A percentile compares a stretch with the other conserved stretches of the same genome.
phyloP scores from a whole-genome alignment of 2,797 vertebrate species.

The Gallinago nigripennis region DNA sequence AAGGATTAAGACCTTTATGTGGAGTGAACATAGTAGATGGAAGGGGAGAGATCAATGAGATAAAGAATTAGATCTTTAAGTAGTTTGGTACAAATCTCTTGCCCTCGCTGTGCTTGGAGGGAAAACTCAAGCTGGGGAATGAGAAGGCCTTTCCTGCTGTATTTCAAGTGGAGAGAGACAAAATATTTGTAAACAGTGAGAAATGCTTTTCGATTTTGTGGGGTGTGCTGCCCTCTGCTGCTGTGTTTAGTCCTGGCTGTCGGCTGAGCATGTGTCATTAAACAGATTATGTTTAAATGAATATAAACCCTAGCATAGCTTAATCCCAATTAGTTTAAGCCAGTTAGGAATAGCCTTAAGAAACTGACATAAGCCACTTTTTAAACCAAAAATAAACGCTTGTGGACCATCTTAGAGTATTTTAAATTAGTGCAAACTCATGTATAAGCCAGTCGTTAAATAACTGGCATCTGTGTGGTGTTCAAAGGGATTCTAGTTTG shows the following conservation, averaged over 20 bases:
- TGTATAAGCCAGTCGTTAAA: background rate
- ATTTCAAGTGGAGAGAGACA: background rate
- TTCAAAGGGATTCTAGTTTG: background rate
- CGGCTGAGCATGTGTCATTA: background rate
- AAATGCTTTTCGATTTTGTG: background rate
- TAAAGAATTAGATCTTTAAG: background rate
- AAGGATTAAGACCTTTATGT: background rate
- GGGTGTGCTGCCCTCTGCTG: constrained; percentile 66
- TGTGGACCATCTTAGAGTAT: background rate
- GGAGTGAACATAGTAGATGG: background rate
- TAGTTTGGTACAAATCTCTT: background rate
- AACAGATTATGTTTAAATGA: constrained; percentile 7
- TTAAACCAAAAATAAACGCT: constrained; percentile 40
- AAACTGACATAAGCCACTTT: constrained; percentile 45
- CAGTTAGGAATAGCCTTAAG: constrained; percentile 15
- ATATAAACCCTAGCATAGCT: background rate
- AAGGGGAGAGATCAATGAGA: background rate
- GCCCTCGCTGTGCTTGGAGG: background rate
- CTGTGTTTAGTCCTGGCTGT: background rate
- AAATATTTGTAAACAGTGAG: background rate
- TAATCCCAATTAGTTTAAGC: constrained; percentile 34
- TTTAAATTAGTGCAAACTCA: background rate
- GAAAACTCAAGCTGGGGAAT: background rate
- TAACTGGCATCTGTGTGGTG: background rate
- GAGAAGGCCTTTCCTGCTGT: background rate